These are phyloP conservation scores for Bovichtus diacanthus DNA, from an alignment of 2,797 vertebrate species.

Conservation along the genomic window DNA sequence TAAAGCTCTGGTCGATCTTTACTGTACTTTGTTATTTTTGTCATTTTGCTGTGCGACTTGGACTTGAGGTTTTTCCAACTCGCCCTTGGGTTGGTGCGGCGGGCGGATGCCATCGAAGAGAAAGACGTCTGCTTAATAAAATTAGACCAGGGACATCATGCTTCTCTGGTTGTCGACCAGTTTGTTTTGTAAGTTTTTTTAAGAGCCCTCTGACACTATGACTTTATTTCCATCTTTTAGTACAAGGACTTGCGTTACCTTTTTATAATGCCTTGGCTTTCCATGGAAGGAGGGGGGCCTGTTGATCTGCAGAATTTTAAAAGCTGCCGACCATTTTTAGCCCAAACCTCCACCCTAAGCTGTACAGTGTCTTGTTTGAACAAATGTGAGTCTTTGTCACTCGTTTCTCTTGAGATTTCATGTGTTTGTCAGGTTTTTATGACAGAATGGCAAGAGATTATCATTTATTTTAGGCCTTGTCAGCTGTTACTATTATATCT, in stretches of 20 bases:
- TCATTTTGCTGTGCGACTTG: constrained; percentile 58
- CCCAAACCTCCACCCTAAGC: constrained; percentile 46
- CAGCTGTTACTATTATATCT: constrained; percentile 76
- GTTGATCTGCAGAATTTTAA: constrained; percentile 54
- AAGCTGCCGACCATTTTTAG: constrained; percentile 58
- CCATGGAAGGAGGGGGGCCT: constrained; percentile 28
- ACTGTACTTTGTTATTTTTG: constrained; percentile 45
- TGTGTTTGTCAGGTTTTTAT: constrained; percentile 77
- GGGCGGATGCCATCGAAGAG: constrained; percentile 19
- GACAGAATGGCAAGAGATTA: constrained; percentile 69
- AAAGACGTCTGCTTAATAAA: constrained; percentile 28
- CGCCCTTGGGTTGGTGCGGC: constrained; percentile 16
- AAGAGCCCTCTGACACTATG: constrained; percentile 44
- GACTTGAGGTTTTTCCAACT: constrained; percentile 56
- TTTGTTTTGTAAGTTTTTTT: constrained; percentile 57
- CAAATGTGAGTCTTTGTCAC: constrained; percentile 79
- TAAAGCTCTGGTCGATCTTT: constrained; percentile 47
- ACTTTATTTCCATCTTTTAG: constrained; percentile 52
- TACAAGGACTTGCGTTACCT: constrained; percentile 49
- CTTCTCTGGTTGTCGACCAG: constrained; percentile 57
- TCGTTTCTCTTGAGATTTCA: constrained; percentile 67
- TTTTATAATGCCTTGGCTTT: constrained; percentile 68
- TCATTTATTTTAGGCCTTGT: constrained; percentile 76
- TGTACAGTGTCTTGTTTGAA: constrained; percentile 78
- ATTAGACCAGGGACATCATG: constrained; percentile 28